Conservation (phyloP, 2,888 invertebrate genomes). For the Vandiemenella viatica region DNA sequence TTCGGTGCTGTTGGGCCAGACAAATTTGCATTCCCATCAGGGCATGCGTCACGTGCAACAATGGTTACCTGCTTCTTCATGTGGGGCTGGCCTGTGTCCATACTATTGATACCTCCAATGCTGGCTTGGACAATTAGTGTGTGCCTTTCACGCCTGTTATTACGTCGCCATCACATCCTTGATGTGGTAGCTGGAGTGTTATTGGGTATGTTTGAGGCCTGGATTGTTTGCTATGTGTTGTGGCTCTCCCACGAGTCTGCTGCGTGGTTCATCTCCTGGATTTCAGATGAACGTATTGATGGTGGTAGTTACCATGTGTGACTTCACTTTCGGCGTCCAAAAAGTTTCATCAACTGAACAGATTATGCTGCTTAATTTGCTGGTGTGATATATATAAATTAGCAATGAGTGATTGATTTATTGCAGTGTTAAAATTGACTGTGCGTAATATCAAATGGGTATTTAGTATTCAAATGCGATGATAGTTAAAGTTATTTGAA, state of each 20-base stretch:
- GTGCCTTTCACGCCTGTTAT: conserved; percentile 61
- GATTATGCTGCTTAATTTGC: too few species aligned
- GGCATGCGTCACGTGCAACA: conserved; percentile 76
- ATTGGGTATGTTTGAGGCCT: conserved; percentile 57
- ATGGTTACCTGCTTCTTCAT: conserved; percentile 60
- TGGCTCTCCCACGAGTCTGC: conserved; percentile 55
- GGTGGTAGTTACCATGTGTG: conserved; percentile 55
- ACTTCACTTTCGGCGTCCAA: too few species aligned
- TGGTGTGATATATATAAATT: too few species aligned
- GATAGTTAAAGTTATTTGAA: too few species aligned
- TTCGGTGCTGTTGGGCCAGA: conserved; percentile 60
- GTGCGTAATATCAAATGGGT: too few species aligned
- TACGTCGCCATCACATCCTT: conserved; percentile 73
- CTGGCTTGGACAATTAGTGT: conserved; percentile 61
- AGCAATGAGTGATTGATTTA: too few species aligned
- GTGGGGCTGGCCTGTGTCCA: conserved; percentile 42
- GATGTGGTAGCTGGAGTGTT: conserved; percentile 65
- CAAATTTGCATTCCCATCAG: conserved; percentile 87
- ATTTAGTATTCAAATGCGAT: too few species aligned
- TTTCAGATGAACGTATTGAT: conserved; percentile 51
- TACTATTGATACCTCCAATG: conserved; percentile 45
- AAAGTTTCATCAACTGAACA: too few species aligned
- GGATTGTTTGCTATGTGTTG: conserved; percentile 39
- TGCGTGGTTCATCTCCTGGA: conserved; percentile 38
- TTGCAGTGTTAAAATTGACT: too few species aligned